These are phyloP conservation scores for Lepisosteus osseus DNA, from an alignment of 2,113 vertebrate species.

Conservation along the genomic window DNA sequence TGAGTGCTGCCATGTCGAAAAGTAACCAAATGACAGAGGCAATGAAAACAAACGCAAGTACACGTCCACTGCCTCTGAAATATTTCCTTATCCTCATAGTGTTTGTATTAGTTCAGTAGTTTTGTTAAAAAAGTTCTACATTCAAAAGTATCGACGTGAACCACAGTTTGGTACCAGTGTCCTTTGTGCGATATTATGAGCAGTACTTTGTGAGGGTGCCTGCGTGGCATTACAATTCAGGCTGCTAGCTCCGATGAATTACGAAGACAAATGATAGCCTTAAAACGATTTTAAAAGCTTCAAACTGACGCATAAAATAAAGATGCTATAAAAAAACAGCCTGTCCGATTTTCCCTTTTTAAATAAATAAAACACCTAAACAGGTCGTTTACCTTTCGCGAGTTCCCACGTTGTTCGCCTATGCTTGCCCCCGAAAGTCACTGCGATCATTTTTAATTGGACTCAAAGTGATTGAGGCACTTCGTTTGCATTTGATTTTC, in stretches of 20 bases:
- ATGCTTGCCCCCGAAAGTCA: neutral
- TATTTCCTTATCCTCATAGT: constrained; percentile 75
- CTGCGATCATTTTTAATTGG: neutral
- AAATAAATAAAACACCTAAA: neutral
- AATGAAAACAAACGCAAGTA: constrained; percentile 78
- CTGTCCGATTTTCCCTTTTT: neutral
- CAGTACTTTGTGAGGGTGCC: constrained; percentile 13
- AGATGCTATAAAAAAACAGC: neutral
- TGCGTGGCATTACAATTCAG: constrained; percentile 36
- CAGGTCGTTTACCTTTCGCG: constrained; percentile 3
- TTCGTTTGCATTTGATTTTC: neutral
- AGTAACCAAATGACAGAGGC: constrained; percentile 88
- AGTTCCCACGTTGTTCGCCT: constrained; percentile 13
- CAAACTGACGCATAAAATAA: constrained; percentile 1
- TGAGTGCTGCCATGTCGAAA: constrained; percentile 90
- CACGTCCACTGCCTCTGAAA: constrained; percentile 80
- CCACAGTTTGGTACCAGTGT: neutral
- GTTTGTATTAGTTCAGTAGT: neutral
- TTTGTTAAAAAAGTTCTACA: neutral
- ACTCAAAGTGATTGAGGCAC: neutral
- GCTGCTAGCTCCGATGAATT: constrained; percentile 7
- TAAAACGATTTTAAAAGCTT: neutral
- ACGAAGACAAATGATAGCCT: neutral
- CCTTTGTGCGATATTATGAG: neutral
- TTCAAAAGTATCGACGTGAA: neutral